These are phyloP conservation scores for Aricia agestis DNA, from an alignment of 1,140 invertebrate species.

Conservation along the genomic window DNA sequence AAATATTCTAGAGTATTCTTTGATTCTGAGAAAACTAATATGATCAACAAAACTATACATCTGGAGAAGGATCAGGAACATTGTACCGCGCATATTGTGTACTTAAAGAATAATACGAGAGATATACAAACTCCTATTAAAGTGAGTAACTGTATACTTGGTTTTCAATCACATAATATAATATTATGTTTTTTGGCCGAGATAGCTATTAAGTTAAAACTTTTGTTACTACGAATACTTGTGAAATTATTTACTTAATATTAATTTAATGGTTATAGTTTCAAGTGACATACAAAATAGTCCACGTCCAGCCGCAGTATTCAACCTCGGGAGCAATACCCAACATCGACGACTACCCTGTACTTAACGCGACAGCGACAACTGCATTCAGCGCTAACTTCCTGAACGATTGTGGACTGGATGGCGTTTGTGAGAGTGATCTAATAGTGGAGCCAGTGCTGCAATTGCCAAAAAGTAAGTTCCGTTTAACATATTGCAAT, in stretches of 20 bases:
- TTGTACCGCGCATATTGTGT: constrained; percentile 86
- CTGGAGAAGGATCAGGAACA: constrained; percentile 76
- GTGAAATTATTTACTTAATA: no score
- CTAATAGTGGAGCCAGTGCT: constrained; percentile 83
- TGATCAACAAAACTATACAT: constrained; percentile 77
- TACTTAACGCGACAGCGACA: constrained; percentile 91
- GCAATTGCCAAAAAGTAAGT: constrained; percentile 75
- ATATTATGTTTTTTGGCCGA: no score
- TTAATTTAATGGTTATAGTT: constrained; percentile 76
- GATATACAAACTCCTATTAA: constrained; percentile 91
- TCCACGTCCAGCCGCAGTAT: constrained; percentile 81
- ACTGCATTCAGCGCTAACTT: constrained; percentile 91
- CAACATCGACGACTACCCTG: constrained; percentile 88
- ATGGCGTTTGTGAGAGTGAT: constrained; percentile 93
- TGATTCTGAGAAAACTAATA: constrained; percentile 76
- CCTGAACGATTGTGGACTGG: constrained; percentile 93
- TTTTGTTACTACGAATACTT: no score
- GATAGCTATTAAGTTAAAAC: no score
- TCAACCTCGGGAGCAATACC: constrained; percentile 78
- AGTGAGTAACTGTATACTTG: constrained; percentile 47
- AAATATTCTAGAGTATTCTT: constrained; percentile 91
- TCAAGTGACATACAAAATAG: constrained; percentile 88
- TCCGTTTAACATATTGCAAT: neutral
- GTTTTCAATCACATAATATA: no score
- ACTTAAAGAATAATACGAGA: constrained; percentile 88